Percentiles rank a stretch among this genome's conserved stretches.
phyloP scores from a whole-genome alignment of 2,888 invertebrate species.

The Nomada lathburiana region DNA sequence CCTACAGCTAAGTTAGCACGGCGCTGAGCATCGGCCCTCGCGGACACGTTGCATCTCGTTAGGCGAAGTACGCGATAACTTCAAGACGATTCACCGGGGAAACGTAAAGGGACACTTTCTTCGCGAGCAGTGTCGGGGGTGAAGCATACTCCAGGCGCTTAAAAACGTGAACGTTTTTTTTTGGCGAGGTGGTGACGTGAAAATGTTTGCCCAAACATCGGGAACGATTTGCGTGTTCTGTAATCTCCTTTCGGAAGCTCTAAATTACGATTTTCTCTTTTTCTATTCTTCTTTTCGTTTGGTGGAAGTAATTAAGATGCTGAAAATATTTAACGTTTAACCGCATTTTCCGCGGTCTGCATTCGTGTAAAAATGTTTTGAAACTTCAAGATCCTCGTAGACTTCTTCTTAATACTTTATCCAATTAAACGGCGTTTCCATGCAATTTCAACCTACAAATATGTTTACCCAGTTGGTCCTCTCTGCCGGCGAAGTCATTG shows the following conservation, averaged over 20 bases:
- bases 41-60: slow-evolving; percentile 44
- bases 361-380: too few species aligned
- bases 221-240: too few species aligned
- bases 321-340: too few species aligned
- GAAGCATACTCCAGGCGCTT: neutral
- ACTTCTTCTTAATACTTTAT: too few species aligned
- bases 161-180: neutral
- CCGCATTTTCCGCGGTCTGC: too few species aligned
- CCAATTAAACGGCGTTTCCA: too few species aligned
- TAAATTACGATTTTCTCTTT: too few species aligned
- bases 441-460: neutral
- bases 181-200: neutral
- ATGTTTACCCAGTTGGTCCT: neutral
- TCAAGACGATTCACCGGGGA: slow-evolving; percentile 29
- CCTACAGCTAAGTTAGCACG: slow-evolving; percentile 27
- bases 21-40: slow-evolving; percentile 33
- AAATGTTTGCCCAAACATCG: too few species aligned
- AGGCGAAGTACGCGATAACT: slow-evolving; percentile 28
- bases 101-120: neutral
- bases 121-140: neutral
- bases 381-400: too few species aligned
- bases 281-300: too few species aligned
- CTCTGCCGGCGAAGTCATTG: neutral
- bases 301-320: too few species aligned
- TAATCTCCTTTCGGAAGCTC: too few species aligned